These are phyloP conservation scores for Arothron firmamentum DNA, from an alignment of 2,113 vertebrate species.

Conservation along the genomic window DNA sequence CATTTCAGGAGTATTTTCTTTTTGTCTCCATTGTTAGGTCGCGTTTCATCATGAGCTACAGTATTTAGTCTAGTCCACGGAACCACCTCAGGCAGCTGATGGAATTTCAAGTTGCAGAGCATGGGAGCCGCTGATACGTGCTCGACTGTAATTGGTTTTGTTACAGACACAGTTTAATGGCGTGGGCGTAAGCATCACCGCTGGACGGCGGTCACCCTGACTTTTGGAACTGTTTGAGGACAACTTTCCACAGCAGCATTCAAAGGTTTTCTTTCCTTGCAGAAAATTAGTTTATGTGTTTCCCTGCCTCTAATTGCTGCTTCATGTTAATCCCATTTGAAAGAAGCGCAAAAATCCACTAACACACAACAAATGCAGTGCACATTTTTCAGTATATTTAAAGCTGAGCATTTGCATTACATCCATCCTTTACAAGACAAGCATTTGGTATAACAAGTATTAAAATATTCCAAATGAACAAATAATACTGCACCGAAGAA, in stretches of 20 bases:
- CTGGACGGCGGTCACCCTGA: not conserved
- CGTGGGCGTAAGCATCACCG: slow-evolving; percentile 13
- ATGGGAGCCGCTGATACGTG: slow-evolving; percentile 23
- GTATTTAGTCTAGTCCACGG: slow-evolving; percentile 16
- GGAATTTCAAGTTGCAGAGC: slow-evolving; percentile 21
- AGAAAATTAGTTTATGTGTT: not conserved
- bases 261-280: not conserved
- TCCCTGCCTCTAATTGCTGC: slow-evolving; percentile 4
- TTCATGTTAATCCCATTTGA: slow-evolving; percentile 26
- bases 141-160: slow-evolving; percentile 47
- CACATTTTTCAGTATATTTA: too few relatives aligned
- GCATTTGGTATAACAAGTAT: too few relatives aligned
- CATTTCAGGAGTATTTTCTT: not conserved
- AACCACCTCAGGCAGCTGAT: slow-evolving; percentile 40
- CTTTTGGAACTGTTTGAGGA: slow-evolving; percentile 10
- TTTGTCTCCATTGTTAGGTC: slow-evolving; percentile 7
- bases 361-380: too few relatives aligned
- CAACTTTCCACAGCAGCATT: not conserved
- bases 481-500: too few relatives aligned
- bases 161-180: slow-evolving; percentile 38
- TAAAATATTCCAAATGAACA: too few relatives aligned
- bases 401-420: too few relatives aligned
- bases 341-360: not conserved
- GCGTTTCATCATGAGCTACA: slow-evolving; percentile 11
- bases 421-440: too few relatives aligned